Conservation (phyloP, 2,797 vertebrate genomes). For the Coreius guichenoti region DNA sequence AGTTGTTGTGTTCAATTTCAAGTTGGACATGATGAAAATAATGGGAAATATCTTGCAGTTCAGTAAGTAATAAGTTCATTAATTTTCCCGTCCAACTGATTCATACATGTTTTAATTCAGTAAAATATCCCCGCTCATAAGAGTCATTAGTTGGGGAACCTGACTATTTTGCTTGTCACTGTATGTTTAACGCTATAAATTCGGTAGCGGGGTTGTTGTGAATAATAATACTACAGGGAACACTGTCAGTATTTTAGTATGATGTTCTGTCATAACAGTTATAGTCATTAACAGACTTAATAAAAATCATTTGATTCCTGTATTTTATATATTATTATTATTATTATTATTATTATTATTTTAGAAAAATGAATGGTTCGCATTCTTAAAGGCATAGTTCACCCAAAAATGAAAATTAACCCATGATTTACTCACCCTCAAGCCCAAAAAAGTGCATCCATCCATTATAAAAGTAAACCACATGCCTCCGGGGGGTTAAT, state of each 20-base stretch:
- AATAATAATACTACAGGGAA: not conserved
- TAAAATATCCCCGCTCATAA: not conserved
- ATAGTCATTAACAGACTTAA: not conserved
- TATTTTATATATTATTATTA: no score
- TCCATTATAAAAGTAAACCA: no score
- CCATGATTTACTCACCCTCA: no score
- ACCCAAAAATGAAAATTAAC: no score
- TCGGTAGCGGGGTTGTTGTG: not conserved
- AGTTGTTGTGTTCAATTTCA: slow-evolving; percentile 12
- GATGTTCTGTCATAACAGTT: not conserved
- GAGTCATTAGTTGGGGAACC: not conserved
- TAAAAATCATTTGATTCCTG: no score
- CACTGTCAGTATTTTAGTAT: not conserved
- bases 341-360: no score
- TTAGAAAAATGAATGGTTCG: no score
- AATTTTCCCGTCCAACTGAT: not conserved
- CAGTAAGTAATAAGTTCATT: not conserved
- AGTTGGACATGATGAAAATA: not conserved
- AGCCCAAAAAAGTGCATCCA: no score
- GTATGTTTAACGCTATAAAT: not conserved
- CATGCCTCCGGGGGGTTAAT: no score
- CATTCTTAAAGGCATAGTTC: no score
- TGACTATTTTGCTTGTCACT: not conserved
- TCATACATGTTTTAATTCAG: not conserved
- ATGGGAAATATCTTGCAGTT: not conserved